A percentile compares a stretch with the other conserved stretches of the same genome.
Evolutionary conservation across 2,888 invertebrate genomes (phyloP).

Genomic region (Incurvaria masculella): DNA sequence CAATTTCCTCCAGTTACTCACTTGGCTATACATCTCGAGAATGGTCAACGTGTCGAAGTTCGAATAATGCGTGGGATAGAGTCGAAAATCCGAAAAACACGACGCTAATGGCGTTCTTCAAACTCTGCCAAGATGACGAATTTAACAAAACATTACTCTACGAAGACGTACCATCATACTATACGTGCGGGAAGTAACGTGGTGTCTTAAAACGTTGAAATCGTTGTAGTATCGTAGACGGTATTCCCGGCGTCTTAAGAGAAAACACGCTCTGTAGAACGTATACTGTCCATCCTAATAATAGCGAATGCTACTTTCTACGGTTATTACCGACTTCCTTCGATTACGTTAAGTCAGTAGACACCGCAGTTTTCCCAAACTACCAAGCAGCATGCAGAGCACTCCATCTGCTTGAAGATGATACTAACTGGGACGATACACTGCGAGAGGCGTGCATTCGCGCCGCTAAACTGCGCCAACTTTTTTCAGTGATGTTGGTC

Average conservation of each 20-base stretch:
- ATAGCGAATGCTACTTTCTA: background rate
- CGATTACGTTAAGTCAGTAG: slow-evolving; percentile 13
- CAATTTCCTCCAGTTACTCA: slow-evolving; percentile 17
- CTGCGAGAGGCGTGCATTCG: slow-evolving; percentile 16
- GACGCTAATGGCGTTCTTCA: slow-evolving; percentile 16
- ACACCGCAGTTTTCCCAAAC: slow-evolving; percentile 14
- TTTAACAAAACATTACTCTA: slow-evolving; percentile 18
- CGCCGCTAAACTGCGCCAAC: slow-evolving; percentile 5
- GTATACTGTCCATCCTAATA: background rate
- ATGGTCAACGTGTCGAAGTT: slow-evolving; percentile 17
- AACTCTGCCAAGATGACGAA: slow-evolving; percentile 16
- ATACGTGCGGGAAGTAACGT: slow-evolving; percentile 2
- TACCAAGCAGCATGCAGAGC: slow-evolving; percentile 18
- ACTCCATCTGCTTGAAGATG: slow-evolving; percentile 22
- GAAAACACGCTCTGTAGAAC: background rate
- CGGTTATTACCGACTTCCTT: slow-evolving; percentile 19
- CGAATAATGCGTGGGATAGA: slow-evolving; percentile 11
- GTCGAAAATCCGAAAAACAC: slow-evolving; percentile 5
- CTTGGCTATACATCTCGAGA: slow-evolving; percentile 16
- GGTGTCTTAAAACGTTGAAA: slow-evolving; percentile 3
- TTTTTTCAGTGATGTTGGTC: slow-evolving; percentile 2
- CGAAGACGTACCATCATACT: slow-evolving; percentile 6
- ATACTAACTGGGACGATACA: slow-evolving; percentile 20
- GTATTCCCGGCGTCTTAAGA: background rate
- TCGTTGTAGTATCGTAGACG: slow-evolving; percentile 3